Conservation (phyloP, 1,140 invertebrate genomes). For the Homalodisca vitripennis region DNA sequence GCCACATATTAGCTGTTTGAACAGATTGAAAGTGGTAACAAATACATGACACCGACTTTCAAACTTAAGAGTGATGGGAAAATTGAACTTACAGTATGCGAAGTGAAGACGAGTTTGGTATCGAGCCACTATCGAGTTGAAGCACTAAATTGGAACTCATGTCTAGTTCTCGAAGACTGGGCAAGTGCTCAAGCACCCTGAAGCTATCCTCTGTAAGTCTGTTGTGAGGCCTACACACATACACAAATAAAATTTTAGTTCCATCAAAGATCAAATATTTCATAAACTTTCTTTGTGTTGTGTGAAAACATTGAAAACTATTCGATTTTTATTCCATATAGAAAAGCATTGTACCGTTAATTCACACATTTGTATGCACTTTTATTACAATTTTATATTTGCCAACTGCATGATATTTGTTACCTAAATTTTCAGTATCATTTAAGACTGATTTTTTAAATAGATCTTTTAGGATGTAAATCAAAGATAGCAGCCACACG, state of each 20-base stretch:
- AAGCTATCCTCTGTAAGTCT: constrained; percentile 59
- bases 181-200: constrained; percentile 60
- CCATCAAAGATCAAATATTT: neutral
- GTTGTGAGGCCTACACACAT: constrained; percentile 57
- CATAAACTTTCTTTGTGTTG: neutral
- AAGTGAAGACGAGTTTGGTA: constrained; percentile 50
- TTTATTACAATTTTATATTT: neutral
- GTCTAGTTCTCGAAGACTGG: constrained; percentile 58
- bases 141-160: constrained; percentile 63
- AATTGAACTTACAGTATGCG: constrained; percentile 51
- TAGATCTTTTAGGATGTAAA: no score
- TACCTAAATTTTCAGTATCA: neutral
- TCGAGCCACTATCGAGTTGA: constrained; percentile 52
- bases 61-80: constrained; percentile 34
- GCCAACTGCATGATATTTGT: neutral
- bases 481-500: no score
- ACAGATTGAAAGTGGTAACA: neutral
- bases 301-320: neutral
- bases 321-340: neutral
- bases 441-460: no score
- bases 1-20: no score
- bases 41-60: constrained; percentile 44
- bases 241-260: neutral
- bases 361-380: neutral
- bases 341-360: neutral